Percentiles rank a stretch among this genome's conserved stretches.
These are phyloP conservation scores for Solenopsis invicta DNA, from an alignment of 1,140 invertebrate species.

Conservation along the genomic window DNA sequence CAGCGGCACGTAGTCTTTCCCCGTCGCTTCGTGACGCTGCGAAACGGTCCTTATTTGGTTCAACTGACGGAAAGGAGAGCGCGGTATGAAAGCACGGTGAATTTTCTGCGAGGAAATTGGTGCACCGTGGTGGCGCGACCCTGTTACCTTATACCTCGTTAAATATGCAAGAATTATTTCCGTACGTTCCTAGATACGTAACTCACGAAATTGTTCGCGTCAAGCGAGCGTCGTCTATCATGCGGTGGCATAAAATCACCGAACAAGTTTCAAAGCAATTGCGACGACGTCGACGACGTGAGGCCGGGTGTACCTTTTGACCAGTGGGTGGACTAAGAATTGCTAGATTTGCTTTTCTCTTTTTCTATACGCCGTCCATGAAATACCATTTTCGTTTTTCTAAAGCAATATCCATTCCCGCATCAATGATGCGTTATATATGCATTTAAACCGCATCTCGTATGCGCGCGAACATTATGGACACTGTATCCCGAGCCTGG, in stretches of 20 bases:
- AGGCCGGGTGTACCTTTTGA: background rate
- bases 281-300: background rate
- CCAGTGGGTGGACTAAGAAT: background rate
- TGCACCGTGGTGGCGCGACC: constrained; percentile 49
- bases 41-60: constrained; percentile 64
- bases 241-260: background rate
- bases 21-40: constrained; percentile 58
- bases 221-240: background rate
- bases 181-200: constrained; percentile 59
- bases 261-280: background rate
- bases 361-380: background rate
- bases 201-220: constrained; percentile 42
- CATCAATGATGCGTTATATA: constrained; percentile 51
- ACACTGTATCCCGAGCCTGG: constrained; percentile 63
- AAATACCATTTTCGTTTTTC: background rate
- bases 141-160: constrained; percentile 72
- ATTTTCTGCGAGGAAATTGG: constrained; percentile 74
- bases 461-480: constrained; percentile 65
- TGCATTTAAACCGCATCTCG: constrained; percentile 58
- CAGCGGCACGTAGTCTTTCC: constrained; percentile 65
- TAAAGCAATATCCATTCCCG: background rate
- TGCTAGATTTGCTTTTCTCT: background rate
- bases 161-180: constrained; percentile 79
- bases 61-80: constrained; percentile 26
- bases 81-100: constrained; percentile 67